phyloP scores from a whole-genome alignment of 2,888 invertebrate species.

The Ophioninae sp. region DNA sequence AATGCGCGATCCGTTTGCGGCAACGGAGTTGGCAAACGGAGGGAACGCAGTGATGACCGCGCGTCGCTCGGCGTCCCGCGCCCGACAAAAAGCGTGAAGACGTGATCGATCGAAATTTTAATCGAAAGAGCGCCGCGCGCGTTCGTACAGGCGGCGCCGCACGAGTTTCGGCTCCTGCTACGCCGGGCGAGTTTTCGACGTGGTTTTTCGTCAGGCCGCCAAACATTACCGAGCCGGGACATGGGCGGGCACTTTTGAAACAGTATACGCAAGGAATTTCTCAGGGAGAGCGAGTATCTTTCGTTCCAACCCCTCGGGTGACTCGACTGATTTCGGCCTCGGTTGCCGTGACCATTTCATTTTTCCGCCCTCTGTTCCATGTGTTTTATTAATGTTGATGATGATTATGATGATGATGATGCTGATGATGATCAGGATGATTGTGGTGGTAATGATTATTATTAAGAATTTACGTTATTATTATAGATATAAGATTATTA shows the following conservation, averaged over 20 bases:
- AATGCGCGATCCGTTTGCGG: neutral
- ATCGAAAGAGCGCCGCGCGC: conserved; percentile 43
- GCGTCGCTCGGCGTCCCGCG: neutral
- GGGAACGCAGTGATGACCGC: neutral
- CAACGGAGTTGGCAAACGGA: neutral
- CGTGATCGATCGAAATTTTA: conserved; percentile 37
- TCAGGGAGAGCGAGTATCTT: conserved; percentile 11
- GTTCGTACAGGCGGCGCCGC: neutral
- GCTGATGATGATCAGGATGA: conserved; percentile 25
- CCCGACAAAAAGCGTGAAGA: conserved; percentile 43
- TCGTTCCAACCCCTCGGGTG: conserved; percentile 45
- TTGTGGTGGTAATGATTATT: conserved; percentile 53
- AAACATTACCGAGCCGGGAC: neutral
- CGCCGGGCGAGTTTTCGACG: neutral
- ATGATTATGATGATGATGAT: conserved; percentile 14
- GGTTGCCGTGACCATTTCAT: conserved; percentile 49
- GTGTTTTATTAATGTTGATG: no score
- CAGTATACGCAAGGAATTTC: conserved; percentile 30
- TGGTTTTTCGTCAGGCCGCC: conserved; percentile 22
- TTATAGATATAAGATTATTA: no score
- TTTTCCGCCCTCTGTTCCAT: conserved; percentile 31
- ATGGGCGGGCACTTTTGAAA: neutral
- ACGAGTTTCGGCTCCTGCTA: neutral
- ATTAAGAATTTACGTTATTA: no score
- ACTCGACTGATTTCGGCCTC: conserved; percentile 50